Evolutionary conservation across 2,797 vertebrate genomes (phyloP).

Genomic region (Champsocephalus gunnari): DNA sequence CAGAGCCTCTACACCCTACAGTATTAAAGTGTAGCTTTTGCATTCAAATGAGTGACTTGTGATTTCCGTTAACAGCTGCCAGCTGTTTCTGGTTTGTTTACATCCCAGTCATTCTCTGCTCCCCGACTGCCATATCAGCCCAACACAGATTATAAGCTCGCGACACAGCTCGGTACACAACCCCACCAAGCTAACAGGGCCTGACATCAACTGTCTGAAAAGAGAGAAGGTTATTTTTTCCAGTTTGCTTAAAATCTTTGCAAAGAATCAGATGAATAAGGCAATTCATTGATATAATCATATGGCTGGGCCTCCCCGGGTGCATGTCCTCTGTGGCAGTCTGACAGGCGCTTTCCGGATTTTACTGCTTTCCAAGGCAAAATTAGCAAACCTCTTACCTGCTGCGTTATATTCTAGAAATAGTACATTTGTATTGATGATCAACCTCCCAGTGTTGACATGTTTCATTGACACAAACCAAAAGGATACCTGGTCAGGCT

Average conservation of each 20-base stretch:
- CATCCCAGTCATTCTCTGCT: conserved; percentile 2
- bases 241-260: not conserved
- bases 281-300: not conserved
- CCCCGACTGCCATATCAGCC: not conserved
- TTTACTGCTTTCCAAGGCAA: no score
- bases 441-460: not conserved
- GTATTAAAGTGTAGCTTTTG: conserved; percentile 44
- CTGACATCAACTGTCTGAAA: conserved; percentile 1
- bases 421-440: no score
- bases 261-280: not conserved
- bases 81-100: conserved; percentile 37
- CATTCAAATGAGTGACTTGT: conserved; percentile 38
- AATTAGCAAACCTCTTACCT: no score
- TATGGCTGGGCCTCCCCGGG: no score
- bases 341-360: no score
- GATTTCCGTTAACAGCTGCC: conserved; percentile 37
- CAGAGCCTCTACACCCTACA: conserved; percentile 29
- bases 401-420: no score
- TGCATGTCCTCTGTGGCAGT: no score
- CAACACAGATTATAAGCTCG: conserved; percentile 5
- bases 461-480: conserved; percentile 1
- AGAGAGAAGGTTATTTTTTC: not conserved
- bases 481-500: no score
- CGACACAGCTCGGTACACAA: not conserved
- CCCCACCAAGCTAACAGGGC: not conserved